Evolutionary conservation across 2,888 invertebrate genomes (phyloP), one percentile per base, ranked within the genome.

Genomic region (Synanthedon myopaeformis): DNA sequence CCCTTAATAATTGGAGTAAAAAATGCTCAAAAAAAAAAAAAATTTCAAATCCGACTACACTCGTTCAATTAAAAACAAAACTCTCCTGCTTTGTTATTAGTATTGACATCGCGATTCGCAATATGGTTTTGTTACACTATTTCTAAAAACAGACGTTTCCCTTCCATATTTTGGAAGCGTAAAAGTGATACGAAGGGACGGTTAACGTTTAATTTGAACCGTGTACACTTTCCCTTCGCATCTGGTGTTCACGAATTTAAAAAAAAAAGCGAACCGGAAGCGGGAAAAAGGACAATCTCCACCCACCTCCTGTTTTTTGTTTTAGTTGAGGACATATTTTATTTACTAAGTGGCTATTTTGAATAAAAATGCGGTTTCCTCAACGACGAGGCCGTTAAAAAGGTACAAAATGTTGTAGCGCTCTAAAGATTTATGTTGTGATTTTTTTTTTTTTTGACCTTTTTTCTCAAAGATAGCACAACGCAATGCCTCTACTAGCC

Each of bases 311-410:
- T 76, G 82, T 79, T 79, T 72, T 77, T 83, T 83, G 84, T 85
- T 79, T 74, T 68, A 72, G 72, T 70, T 71, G 73, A 72, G 76
- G 74, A 84, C 83, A 86, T 85, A 86, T 87, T 87, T 87, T 84
- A 82, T 82, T 79, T 79, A 78, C 79, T 84, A 86, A 86, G 84
- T 85, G 85, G 81, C 77, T 84, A 72, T 73, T 85, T 87, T 86
- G 76, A 87, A 87, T 87, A 87, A 87, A 86, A 87, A 84, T 74
- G 81, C 80, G 78, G 79, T 81, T 82, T 71, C 71, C 75, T 65
- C 65, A 63, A 63, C 70, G 58, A 60, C 57, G 58, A 52, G 65
- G 59, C 69, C 76, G 81, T 82, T 84, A 82, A 82, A 83, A 83
- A 35, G 79, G 79, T 79, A 82, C 72, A 76, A 74, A 80, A 76